Percentiles rank a stretch among this genome's conserved stretches.
Evolutionary conservation across 2,797 vertebrate genomes (phyloP).

Genomic region (Setipinna tenuifilis): DNA sequence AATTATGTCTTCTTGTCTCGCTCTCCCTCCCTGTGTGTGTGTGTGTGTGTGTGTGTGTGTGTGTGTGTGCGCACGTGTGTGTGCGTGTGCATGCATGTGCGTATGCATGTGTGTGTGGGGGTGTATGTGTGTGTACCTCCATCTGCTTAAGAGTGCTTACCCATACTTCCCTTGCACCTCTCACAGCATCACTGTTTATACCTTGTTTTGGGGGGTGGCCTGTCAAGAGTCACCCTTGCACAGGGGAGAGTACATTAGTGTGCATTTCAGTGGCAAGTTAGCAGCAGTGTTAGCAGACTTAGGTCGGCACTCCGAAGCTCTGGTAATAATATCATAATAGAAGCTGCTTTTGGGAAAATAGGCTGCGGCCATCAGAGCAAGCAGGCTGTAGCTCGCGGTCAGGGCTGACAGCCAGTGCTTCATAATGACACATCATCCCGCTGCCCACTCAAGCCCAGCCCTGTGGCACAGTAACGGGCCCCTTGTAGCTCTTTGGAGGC

Average conservation of each 20-base stretch:
- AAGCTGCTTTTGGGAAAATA: neutral
- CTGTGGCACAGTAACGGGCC: constrained; percentile 21
- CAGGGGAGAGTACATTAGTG: neutral
- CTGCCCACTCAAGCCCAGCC: constrained; percentile 20
- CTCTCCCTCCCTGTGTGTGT: neutral
- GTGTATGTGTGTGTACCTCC: neutral
- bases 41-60: neutral
- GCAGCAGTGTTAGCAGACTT: neutral
- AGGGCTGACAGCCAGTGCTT: constrained; percentile 19
- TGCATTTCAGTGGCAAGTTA: neutral
- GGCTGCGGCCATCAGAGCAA: neutral
- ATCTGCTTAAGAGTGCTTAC: neutral
- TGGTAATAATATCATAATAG: neutral
- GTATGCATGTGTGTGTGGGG: neutral
- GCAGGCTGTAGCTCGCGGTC: constrained; percentile 6
- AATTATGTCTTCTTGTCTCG: too few relatives aligned
- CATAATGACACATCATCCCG: constrained; percentile 21
- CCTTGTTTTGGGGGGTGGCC: neutral
- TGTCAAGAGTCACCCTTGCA: neutral
- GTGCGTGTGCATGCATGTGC: neutral
- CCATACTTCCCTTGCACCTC: neutral
- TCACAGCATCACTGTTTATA: neutral
- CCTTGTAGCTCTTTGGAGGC: constrained; percentile 21
- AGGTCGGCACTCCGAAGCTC: neutral
- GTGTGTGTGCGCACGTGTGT: neutral